These are phyloP conservation scores for Pseudorasbora parva DNA, from an alignment of 2,113 vertebrate genomes.

Conservation along the genomic window DNA sequence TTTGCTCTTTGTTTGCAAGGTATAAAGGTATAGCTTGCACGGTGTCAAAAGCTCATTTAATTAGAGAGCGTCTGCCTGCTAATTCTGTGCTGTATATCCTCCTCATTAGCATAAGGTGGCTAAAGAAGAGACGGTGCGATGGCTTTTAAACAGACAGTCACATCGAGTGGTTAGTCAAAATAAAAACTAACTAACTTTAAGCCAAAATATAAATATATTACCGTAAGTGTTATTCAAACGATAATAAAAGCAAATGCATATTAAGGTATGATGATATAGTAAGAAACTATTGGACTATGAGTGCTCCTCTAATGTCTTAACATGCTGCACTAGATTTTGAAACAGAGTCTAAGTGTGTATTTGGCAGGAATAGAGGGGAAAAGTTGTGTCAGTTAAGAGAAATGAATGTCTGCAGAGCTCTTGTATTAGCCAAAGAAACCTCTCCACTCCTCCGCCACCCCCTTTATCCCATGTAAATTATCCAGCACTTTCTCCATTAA, in stretches of 20 bases:
- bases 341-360: not conserved
- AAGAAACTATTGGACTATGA: too few species aligned
- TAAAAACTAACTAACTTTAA: not conserved
- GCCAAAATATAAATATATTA: not conserved
- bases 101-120: constrained; percentile 9
- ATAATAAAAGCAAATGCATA: not conserved
- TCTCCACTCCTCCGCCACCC: not conserved
- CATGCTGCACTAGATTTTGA: not conserved
- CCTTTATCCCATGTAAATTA: not conserved
- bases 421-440: not conserved
- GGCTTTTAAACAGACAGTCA: not conserved
- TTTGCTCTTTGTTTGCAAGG: not conserved
- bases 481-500: constrained; percentile 34
- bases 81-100: constrained; percentile 37
- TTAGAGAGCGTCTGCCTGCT: not conserved
- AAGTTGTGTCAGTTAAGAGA: not conserved
- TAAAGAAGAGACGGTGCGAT: not conserved
- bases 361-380: not conserved
- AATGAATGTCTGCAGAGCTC: not conserved
- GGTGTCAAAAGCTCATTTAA: constrained; percentile 6
- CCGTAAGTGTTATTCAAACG: not conserved
- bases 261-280: not conserved
- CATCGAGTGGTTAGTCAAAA: not conserved
- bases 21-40: constrained; percentile 7
- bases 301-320: not conserved